Conservation (phyloP, 2,797 vertebrate genomes). For the Sylvia borin region DNA sequence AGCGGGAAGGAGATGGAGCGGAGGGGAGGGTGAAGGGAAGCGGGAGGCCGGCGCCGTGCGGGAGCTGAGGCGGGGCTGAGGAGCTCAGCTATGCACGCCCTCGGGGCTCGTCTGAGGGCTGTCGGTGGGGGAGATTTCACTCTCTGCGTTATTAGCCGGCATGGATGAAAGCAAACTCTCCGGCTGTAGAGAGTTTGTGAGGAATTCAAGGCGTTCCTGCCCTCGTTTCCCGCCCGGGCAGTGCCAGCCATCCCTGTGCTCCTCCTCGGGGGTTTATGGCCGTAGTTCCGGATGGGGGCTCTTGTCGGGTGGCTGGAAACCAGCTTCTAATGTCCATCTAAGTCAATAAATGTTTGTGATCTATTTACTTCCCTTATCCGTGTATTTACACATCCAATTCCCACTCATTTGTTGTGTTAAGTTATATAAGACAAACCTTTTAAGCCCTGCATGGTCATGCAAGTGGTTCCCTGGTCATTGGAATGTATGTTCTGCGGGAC, state of each 20-base stretch:
- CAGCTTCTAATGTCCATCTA: not conserved
- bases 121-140: not conserved
- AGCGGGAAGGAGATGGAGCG: not conserved
- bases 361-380: not conserved
- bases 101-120: not conserved
- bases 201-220: not conserved
- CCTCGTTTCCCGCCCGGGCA: not conserved
- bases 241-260: not conserved
- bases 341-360: not conserved
- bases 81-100: not conserved
- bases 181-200: not conserved
- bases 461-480: not conserved
- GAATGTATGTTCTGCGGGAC: accelerated
- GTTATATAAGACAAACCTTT: not conserved
- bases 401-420: not conserved
- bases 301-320: not conserved
- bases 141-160: too few species aligned
- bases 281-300: not conserved
- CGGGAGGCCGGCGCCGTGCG: not conserved
- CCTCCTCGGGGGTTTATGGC: not conserved
- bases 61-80: not conserved
- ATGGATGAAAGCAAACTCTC: not conserved
- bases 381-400: not conserved
- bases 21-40: accelerated
- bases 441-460: not conserved